Evolutionary conservation across 1,140 invertebrate species (phyloP).

Genomic region (Oryctes rhinoceros): DNA sequence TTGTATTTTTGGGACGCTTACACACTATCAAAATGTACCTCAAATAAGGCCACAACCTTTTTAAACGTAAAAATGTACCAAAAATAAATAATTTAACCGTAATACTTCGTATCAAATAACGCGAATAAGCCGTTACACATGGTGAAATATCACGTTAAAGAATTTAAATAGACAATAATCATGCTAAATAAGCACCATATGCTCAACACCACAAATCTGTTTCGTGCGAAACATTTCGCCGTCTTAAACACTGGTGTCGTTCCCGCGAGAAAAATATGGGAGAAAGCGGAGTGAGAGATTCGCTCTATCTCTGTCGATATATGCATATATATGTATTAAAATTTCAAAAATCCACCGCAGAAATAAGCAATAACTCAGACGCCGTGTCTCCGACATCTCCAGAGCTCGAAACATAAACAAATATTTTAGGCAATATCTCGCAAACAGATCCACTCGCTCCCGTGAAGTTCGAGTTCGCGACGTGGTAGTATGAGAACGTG

Average conservation of each 20-base stretch:
- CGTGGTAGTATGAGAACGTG: neutral
- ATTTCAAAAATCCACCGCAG: constrained; percentile 37
- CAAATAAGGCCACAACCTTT: no score
- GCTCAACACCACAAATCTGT: neutral
- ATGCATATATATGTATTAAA: constrained; percentile 21
- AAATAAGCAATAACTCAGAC: constrained; percentile 34
- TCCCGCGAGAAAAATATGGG: neutral
- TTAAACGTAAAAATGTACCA: no score
- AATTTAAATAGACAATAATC: no score
- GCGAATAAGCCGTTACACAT: no score
- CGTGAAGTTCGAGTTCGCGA: neutral
- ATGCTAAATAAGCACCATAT: no score
- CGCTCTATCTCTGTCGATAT: no score
- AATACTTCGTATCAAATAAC: no score
- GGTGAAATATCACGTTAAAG: no score
- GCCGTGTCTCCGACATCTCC: constrained; percentile 3
- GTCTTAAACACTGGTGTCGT: neutral
- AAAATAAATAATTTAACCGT: no score
- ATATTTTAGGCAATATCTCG: constrained; percentile 28
- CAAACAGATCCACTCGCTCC: constrained; percentile 12
- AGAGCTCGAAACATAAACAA: constrained; percentile 20
- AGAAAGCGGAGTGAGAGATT: neutral
- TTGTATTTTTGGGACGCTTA: no score
- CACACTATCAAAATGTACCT: no score
- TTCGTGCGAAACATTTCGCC: neutral